Base-by-base conservation (phyloP, 2,888 invertebrate genomes). In the Callosobruchus maculatus region DNA sequence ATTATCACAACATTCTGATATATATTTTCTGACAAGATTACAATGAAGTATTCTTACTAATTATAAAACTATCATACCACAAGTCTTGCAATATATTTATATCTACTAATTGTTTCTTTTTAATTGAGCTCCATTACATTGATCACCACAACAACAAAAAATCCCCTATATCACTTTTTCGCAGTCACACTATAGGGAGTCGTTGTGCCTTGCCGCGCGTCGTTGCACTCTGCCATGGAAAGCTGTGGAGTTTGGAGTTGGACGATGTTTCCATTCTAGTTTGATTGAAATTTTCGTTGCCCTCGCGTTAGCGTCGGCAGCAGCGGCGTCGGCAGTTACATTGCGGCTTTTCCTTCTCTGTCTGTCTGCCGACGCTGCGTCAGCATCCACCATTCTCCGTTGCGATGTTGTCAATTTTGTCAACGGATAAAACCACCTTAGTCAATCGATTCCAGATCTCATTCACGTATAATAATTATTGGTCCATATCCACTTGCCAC, bases 301-400 rank as follows among this genome's bases (percentile, higher is more conserved):
- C 49, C 49, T 18, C 49, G 49, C 49, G 13, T 49, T 18, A 49
- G 18, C 49, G 49, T 49, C 49, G 49, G 13, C 49, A 18, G 49
- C 49, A 18, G 49, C 49, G 18, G 7, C 13, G 49, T 3, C 78
- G 76, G 78, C 81, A 81, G 82, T 82, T 81, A 80, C 80, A 82
- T 79, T 80, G 82, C 81, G 81, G 81, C 80, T 79, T 80, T 80
- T 80, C 82, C 78, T 74, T 81, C 81, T 82, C 81, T 79, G 76
- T 81, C 77, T 77, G 71, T 76, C 76, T 49, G 22, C 70, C 21
- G 21, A 30, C 69, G 70, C 72, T n/a, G 66, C 67, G 31, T 71
- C 74, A 72, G 73, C 76, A 78, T 75, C 73, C 75, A 72, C 77
- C 71, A 71, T 74, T 73, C 74, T 66, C 73, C 76, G 77, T 75